Evolutionary conservation across 2,797 vertebrate species (phyloP), one percentile per base, ranked within the genome.

Genomic region (Esox lucius): DNA sequence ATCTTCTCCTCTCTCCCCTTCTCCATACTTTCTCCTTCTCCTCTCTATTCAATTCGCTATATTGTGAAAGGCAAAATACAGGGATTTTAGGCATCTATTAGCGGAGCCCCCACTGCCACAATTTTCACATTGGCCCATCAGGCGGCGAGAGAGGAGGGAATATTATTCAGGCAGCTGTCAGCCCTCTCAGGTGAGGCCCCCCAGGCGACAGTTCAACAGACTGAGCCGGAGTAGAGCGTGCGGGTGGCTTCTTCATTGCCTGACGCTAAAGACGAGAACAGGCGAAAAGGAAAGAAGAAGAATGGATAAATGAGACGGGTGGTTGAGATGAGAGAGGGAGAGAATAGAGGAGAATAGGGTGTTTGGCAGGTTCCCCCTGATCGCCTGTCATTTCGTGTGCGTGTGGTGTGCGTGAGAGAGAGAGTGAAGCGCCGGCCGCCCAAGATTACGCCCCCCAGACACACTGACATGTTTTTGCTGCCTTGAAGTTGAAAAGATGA

Each of bases 151-250:
- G 85, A 86, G 84, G 72, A 69, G 75, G 74, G 79, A 65, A 83
- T 88, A 91, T 92, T 91, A 93, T 92, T 91, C 88, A 93, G 90
- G 88, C 91, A 91, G 89, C 91, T 93, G 92, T 93, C 93, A 94
- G 90, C 87, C 81, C 87, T 92, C 88, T 91, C 90, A 92, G 90
- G 91, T 91, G 91, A 92, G 89, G 83, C 84, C 91, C 92, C 89
- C 88, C 75, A 83, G 92, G 92, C 92, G 88, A 92, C 92, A 94
- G 91, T 92, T 93, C 91, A 93, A 90, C 90, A 82, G 89, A 88
- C 13, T 53, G 42, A 31, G 49, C 68, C 77, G 42, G 42, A 69
- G 49, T 9, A 49, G 16, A 67, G 70, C 33, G 26, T 53, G 22
- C 48, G 73, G 68, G 70, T 85, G 87, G 88, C 89, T 92, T 81